These are phyloP conservation scores for Orius insidiosus DNA, from an alignment of 1,140 invertebrate genomes.

Conservation along the genomic window DNA sequence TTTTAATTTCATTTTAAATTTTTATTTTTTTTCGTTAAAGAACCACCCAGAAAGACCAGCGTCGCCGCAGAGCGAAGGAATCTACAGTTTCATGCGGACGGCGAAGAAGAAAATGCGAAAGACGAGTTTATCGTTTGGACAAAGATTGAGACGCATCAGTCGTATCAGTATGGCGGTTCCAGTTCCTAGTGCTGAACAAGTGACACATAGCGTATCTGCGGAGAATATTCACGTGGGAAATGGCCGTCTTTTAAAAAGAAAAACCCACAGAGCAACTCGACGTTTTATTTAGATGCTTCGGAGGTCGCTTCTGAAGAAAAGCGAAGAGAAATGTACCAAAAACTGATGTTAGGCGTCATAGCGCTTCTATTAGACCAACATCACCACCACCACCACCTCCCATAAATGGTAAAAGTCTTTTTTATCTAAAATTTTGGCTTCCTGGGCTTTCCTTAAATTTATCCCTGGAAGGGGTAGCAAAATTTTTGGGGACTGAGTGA, in stretches of 20 bases:
- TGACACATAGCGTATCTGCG: too few species aligned
- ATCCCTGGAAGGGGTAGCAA: too few species aligned
- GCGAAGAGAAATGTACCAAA: not conserved
- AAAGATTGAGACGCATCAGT: conserved; percentile 18
- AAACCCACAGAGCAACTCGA: conserved; percentile 6
- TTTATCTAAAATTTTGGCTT: too few species aligned
- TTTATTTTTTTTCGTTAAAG: not conserved
- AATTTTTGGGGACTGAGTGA: too few species aligned
- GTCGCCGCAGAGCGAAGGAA: conserved; percentile 14
- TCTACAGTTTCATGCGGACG: conserved; percentile 21
- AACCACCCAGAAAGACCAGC: not conserved
- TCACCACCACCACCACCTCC: conserved; percentile 20
- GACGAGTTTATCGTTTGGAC: conserved; percentile 18
- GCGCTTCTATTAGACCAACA: conserved; percentile 13
- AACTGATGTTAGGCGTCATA: conserved; percentile 15
- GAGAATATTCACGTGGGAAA: not conserved
- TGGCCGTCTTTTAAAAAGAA: conserved; percentile 14
- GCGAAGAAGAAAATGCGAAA: conserved; percentile 20
- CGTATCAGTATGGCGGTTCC: conserved; percentile 14
- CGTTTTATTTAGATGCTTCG: conserved; percentile 12
- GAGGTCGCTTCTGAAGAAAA: not conserved
- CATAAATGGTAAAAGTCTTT: too few species aligned
- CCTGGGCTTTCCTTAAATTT: too few species aligned
- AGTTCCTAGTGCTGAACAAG: too few species aligned
- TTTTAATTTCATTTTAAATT: not conserved